Percentiles rank a stretch among this genome's conserved stretches.
Conservation (phyloP, 2,113 vertebrate genomes). For the Pipa parva region DNA sequence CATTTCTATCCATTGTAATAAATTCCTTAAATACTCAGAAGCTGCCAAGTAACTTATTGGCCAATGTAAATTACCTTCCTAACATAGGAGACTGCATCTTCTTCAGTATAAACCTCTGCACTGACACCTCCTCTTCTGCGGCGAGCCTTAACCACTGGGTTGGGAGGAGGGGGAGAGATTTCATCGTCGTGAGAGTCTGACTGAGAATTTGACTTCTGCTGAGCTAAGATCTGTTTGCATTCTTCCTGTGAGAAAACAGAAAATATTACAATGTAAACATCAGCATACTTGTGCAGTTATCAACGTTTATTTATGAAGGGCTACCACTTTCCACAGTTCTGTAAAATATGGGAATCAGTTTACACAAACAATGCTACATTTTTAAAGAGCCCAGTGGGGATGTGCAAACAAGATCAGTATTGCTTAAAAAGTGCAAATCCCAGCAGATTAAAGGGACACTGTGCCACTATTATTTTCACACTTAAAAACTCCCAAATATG, state of each 20-base stretch:
- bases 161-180: constrained; percentile 84
- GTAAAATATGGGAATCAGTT: not conserved
- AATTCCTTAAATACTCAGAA: no score
- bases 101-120: constrained; percentile 93
- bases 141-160: constrained; percentile 86
- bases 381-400: no score
- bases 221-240: constrained; percentile 88
- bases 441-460: no score
- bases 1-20: no score
- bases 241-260: constrained; percentile 76
- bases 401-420: no score
- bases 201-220: constrained; percentile 91
- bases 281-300: not conserved
- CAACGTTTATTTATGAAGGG: not conserved
- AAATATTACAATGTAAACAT: not conserved
- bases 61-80: constrained; percentile 74
- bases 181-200: constrained; percentile 91
- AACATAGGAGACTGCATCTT: constrained; percentile 93
- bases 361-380: no score
- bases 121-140: constrained; percentile 88
- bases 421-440: no score
- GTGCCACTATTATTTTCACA: no score
- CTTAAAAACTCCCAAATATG: no score
- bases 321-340: not conserved
- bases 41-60: no score